Evolutionary conservation across 2,888 invertebrate species (phyloP), one percentile per base, ranked within the genome.

Genomic region (Argyresthia goedartella): DNA sequence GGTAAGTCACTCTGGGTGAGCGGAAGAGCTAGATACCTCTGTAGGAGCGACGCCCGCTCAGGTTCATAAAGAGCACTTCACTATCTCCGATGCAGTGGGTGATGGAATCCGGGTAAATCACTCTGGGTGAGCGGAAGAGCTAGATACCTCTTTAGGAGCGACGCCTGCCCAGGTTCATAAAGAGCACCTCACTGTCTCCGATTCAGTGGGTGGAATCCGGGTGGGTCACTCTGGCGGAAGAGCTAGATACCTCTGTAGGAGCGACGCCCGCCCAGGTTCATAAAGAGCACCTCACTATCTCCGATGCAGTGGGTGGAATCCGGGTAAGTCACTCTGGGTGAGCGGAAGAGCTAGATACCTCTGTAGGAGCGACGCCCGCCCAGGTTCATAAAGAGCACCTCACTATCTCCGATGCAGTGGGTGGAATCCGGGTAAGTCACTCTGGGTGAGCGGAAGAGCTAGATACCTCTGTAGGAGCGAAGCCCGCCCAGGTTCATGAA

Each of bases 31-130:
- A n/a, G n/a, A n/a, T n/a, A 80, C 82, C 78, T 69, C 69, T 68
- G 50, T 72, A 67, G 1, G 75, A 71, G 6, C n/a, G n/a, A n/a
- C 71, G 71, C 0, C 78, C 59, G 16, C 71, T 64, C 1, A 81
- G 64, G 54, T 81, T 77, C 34, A 84, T 74, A 56, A 72, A 76
- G 34, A 81, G 77, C 1, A 76, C 79, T n/a, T 81, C 82, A 33
- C 64, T 63, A 33, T 78, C 77, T 43, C 71, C 67, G 47, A 79
- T 69, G 54, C 80, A 81, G 13, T 73, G 75, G 51, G 69, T 76
- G n/a, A n/a, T n/a, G 0, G 80, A 80, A 9, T 78, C 71, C 0
- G 75, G 80, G 51, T 80, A 79, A 0, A 73, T 65, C n/a, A n/a
- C n/a, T n/a, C n/a, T 6, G 81, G 60, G 51, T 81, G 82, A 34